Percentiles rank a stretch among this genome's conserved stretches.
phyloP scores from a whole-genome alignment of 2,888 invertebrate genomes.

The Coelopa pilipes region DNA sequence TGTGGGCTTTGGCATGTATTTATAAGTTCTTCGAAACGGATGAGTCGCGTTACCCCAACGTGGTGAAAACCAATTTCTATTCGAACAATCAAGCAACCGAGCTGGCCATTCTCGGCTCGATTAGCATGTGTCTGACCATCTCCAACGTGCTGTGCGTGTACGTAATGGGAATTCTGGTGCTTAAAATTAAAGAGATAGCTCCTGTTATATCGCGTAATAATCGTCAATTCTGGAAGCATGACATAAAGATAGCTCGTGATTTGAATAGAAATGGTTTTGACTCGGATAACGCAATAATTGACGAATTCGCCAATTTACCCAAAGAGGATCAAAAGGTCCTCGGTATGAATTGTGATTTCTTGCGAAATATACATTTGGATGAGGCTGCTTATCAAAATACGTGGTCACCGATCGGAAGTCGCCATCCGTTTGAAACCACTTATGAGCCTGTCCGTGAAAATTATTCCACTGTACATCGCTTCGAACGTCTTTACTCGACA shows the following conservation, averaged over 20 bases:
- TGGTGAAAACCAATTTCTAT: conserved; percentile 69
- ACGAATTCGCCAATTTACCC: conserved; percentile 58
- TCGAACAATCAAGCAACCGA: conserved; percentile 73
- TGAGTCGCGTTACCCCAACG: conserved; percentile 64
- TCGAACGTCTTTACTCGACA: conserved; percentile 56
- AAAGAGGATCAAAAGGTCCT: conserved; percentile 54
- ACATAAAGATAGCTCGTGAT: conserved; percentile 72
- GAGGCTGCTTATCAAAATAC: conserved; percentile 58
- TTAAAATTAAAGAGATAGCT: conserved; percentile 77
- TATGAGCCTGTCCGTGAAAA: conserved; percentile 41
- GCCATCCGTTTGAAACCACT: conserved; percentile 48
- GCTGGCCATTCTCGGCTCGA: conserved; percentile 72
- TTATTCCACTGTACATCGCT: conserved; percentile 54
- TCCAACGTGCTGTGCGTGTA: conserved; percentile 81
- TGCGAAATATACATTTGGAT: conserved; percentile 51
- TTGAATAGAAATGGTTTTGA: conserved; percentile 68
- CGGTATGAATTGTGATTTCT: conserved; percentile 50
- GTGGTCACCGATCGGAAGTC: conserved; percentile 59
- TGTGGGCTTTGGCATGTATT: conserved; percentile 74
- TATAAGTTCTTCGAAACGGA: conserved; percentile 69
- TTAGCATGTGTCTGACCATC: conserved; percentile 78
- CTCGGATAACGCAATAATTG: conserved; percentile 59
- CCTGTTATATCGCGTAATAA: conserved; percentile 69
- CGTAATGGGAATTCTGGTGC: conserved; percentile 75
- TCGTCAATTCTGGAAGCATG: conserved; percentile 73